These are phyloP conservation scores for Pseudomugil gertrudae DNA, from an alignment of 2,797 vertebrate genomes.

Conservation along the genomic window DNA sequence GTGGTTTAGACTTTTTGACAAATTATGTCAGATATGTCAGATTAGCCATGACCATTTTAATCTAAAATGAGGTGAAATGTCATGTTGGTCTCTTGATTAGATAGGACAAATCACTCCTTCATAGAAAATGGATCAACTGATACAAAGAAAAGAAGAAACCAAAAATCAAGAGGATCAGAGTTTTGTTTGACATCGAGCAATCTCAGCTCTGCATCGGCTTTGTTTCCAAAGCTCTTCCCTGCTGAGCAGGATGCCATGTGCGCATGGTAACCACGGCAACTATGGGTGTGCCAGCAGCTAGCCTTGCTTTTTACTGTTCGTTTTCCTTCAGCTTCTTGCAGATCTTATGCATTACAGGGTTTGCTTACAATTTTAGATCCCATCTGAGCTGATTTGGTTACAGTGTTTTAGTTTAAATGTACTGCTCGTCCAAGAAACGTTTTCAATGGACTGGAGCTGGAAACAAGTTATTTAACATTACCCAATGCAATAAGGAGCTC, in stretches of 20 bases:
- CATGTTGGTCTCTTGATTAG: background rate
- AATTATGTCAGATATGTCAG: background rate
- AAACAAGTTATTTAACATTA: background rate
- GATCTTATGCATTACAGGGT: background rate
- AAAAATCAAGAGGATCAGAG: background rate
- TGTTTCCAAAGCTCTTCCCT: background rate
- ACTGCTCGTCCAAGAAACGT: background rate
- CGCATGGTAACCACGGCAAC: background rate
- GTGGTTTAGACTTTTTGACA: background rate
- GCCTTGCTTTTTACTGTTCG: background rate
- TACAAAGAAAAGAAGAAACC: background rate
- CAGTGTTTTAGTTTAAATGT: too few species aligned
- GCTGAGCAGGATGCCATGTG: background rate
- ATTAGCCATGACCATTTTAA: background rate
- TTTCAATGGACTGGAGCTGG: background rate
- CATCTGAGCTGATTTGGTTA: too few species aligned
- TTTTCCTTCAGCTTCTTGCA: too few species aligned
- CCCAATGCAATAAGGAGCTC: background rate
- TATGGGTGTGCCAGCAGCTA: background rate
- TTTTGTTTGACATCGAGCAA: background rate
- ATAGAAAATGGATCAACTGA: background rate
- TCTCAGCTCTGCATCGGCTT: background rate
- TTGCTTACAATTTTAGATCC: background rate
- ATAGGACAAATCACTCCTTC: background rate
- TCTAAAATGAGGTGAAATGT: background rate